Conservation (phyloP, 2,113 vertebrate species). For the Prinia subflava region DNA sequence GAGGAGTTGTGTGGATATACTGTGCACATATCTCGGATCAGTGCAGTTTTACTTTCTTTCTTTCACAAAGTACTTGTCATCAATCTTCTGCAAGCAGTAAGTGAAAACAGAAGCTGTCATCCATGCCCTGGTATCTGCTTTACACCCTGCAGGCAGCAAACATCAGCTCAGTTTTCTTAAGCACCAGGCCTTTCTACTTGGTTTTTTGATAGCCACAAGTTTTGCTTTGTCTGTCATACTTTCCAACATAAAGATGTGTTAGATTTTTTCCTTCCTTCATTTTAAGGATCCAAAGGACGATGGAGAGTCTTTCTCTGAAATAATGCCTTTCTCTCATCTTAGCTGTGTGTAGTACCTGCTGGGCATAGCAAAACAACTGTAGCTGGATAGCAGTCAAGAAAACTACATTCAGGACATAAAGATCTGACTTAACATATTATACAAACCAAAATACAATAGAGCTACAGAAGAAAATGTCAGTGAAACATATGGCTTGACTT, state of each 20-base stretch:
- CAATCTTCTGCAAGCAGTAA: slow-evolving; percentile 50
- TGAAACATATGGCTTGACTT: slow-evolving; percentile 19
- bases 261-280: neutral
- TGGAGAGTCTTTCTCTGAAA: slow-evolving; percentile 24
- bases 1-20: slow-evolving; percentile 5
- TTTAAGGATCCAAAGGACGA: slow-evolving; percentile 6
- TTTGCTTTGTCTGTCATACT: slow-evolving; percentile 54
- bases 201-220: slow-evolving; percentile 46
- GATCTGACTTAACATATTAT: neutral
- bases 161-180: slow-evolving; percentile 41
- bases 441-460: neutral
- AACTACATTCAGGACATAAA: neutral
- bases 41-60: slow-evolving; percentile 8
- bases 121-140: slow-evolving; percentile 7
- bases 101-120: slow-evolving; percentile 68
- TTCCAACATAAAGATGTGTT: slow-evolving; percentile 24
- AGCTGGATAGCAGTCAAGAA: neutral
- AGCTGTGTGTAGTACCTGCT: neutral
- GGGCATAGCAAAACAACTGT: neutral
- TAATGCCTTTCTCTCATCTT: neutral
- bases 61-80: slow-evolving; percentile 52
- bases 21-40: neutral
- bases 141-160: slow-evolving; percentile 23
- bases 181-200: slow-evolving; percentile 5
- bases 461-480: neutral